Conservation (phyloP, 1,140 invertebrate genomes). For the Drosophila funebris region DNA sequence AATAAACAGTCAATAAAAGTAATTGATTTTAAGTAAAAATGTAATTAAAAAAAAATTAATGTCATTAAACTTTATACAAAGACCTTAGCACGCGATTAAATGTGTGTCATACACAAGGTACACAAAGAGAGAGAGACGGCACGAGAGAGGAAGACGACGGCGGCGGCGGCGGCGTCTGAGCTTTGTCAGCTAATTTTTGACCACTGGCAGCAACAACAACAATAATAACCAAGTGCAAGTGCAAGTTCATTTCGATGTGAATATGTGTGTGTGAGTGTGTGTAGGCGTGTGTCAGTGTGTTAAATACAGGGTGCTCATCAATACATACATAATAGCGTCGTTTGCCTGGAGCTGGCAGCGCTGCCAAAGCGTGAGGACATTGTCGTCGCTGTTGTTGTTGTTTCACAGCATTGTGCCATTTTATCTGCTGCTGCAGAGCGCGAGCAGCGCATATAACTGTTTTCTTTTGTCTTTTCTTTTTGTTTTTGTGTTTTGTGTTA, state of each 20-base stretch:
- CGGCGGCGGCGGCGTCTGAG: too few species aligned
- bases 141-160: background rate
- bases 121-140: background rate
- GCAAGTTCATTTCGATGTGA: slow-evolving; percentile 28
- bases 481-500: slow-evolving; percentile 1
- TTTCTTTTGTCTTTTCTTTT: background rate
- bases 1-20: slow-evolving; percentile 3
- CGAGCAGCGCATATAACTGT: slow-evolving; percentile 1
- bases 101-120: slow-evolving; percentile 29
- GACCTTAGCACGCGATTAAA: slow-evolving; percentile 28
- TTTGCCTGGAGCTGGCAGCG: slow-evolving; percentile 9
- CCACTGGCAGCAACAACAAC: slow-evolving; percentile 5
- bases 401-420: slow-evolving; percentile 64
- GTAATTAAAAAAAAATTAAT: slow-evolving; percentile 10
- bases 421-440: slow-evolving; percentile 7
- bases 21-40: background rate
- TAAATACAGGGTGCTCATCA: slow-evolving; percentile 34
- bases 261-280: background rate
- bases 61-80: slow-evolving; percentile 41
- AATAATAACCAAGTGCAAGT: slow-evolving; percentile 21
- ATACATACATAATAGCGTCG: slow-evolving; percentile 42
- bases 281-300: slow-evolving; percentile 23
- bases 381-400: slow-evolving; percentile 38
- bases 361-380: slow-evolving; percentile 37
- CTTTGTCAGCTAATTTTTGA: slow-evolving; percentile 32